Evolutionary conservation across 2,888 invertebrate genomes (phyloP), one percentile per base, ranked within the genome.

Genomic region (Pasiphila rectangulata): DNA sequence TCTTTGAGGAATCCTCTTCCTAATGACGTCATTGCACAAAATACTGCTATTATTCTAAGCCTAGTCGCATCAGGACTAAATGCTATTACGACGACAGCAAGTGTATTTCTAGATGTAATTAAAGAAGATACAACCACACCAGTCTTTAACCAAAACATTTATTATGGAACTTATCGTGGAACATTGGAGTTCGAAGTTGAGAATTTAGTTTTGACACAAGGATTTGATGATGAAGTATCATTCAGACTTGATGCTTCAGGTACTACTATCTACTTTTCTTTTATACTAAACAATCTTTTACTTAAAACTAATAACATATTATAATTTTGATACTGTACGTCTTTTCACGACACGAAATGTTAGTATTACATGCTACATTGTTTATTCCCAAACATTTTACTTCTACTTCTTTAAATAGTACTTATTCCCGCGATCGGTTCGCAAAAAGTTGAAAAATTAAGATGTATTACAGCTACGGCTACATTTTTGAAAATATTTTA

Each of bases 121-220:
- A 79, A 78, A 63, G 68, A 75, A 25, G 83, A 82, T 54, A 50
- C 51, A 2, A 57, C 57, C 1, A 80, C 82, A 44, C 83, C 83
- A 21, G 60, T 76, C 13, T 80, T 84, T 51, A 70, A 52, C 40
- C 63, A 70, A 54, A 63, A 69, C 37, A 72, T 81, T 53, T 83
- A 80, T 52, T 32, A 63, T 7, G 79, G 73, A 17, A 61, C 48
- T 4, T 82, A 75, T 47, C 38, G 45, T 6, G 61, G 60, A 19
- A 44, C 53, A 16, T 53, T 54, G 0, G 44, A 45, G 41, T 38
- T 81, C 30, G 59, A 64, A 36, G 61, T 79, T 35, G 69, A 62
- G 40, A 57, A 60, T 38, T 77, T 83, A 32, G 61, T 46, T 51
- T 67, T 85, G 52, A 43, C 45, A 20, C 79, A 76, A 65, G 85